Conservation (phyloP, 2,113 vertebrate species). For the Thomomys bottae region DNA sequence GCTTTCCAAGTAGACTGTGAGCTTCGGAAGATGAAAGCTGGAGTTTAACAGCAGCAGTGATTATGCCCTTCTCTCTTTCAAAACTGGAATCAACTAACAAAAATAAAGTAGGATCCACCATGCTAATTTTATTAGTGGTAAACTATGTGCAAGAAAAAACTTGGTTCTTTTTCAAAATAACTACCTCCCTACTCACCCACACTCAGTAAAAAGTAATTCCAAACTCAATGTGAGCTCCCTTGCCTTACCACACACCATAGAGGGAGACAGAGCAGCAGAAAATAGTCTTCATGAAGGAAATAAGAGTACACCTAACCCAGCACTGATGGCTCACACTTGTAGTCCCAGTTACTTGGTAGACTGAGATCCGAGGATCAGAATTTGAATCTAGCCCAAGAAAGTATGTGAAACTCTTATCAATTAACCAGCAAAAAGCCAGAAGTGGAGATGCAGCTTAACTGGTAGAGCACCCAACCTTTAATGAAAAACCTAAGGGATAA, state of each 20-base stretch:
- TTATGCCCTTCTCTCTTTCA: not conserved
- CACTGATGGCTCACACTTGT: no score
- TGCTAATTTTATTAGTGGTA: not conserved
- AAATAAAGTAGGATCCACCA: not conserved
- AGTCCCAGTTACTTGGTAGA: no score
- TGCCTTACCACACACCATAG: no score
- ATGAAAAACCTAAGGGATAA: no score
- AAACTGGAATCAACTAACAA: not conserved
- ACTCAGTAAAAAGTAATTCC: not conserved
- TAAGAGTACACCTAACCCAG: not conserved
- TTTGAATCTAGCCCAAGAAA: no score
- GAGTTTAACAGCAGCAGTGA: no score
- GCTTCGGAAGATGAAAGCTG: not conserved
- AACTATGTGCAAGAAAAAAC: not conserved
- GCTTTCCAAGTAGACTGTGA: not conserved
- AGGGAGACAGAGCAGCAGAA: no score
- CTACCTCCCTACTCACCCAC: not conserved
- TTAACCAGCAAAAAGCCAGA: no score
- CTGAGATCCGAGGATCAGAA: no score
- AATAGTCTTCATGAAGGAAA: not conserved
- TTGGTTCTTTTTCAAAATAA: not conserved
- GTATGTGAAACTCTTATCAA: no score
- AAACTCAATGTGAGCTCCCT: not conserved
- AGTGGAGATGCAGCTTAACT: no score
- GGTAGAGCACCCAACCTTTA: no score